These are phyloP conservation scores for Lontra canadensis DNA, from an alignment of 2,113 vertebrate genomes.

Conservation along the genomic window DNA sequence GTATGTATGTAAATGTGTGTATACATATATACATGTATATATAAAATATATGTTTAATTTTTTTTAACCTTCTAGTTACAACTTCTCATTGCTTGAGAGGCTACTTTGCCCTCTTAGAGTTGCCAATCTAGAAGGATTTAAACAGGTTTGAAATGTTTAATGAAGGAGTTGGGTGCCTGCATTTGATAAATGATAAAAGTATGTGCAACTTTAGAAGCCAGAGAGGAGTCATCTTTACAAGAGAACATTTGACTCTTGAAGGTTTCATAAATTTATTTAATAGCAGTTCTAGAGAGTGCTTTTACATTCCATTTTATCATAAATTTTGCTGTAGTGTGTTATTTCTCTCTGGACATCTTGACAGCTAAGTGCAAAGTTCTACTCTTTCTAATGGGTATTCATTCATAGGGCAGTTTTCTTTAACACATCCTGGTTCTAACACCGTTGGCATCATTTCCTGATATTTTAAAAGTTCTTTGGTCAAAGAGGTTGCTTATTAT, in stretches of 20 bases:
- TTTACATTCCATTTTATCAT: constrained; percentile 17
- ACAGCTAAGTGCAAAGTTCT: not conserved
- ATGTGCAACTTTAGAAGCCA: not conserved
- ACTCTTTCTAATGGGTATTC: not conserved
- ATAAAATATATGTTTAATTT: not conserved
- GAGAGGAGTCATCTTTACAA: not conserved
- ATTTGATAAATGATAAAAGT: not conserved
- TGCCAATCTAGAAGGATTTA: not conserved
- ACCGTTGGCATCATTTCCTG: not conserved
- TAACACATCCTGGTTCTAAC: not conserved
- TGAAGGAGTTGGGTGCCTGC: not conserved
- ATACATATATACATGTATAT: too few species aligned
- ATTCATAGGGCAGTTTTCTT: not conserved
- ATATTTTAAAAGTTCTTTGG: constrained; percentile 28
- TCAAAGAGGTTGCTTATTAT: not conserved
- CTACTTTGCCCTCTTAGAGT: not conserved
- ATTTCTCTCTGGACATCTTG: not conserved
- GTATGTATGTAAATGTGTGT: too few species aligned
- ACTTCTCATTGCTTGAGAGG: not conserved
- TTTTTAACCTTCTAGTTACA: not conserved
- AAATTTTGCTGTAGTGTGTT: not conserved
- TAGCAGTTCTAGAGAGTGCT: not conserved
- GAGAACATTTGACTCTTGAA: not conserved
- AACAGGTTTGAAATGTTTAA: not conserved
- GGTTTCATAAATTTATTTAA: not conserved